These are phyloP conservation scores for Atta cephalotes DNA, from an alignment of 1,140 invertebrate genomes.

Conservation along the genomic window DNA sequence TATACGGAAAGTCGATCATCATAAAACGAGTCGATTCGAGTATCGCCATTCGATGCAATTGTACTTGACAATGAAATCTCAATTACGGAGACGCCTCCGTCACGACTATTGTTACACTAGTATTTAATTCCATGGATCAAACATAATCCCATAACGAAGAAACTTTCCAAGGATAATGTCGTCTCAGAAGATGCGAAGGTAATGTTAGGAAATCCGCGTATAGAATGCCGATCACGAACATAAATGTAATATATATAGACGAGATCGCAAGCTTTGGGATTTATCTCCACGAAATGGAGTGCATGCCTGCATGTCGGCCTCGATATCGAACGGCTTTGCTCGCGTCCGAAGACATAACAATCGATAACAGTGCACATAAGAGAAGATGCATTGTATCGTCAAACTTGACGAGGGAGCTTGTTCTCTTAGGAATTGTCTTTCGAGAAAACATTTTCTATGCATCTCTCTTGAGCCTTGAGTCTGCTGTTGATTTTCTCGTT, in stretches of 20 bases:
- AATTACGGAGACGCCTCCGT: background rate
- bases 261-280: background rate
- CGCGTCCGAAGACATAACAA: background rate
- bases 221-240: background rate
- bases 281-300: constrained; percentile 12
- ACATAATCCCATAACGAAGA: background rate
- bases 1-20: background rate
- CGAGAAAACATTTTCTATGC: background rate
- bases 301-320: background rate
- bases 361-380: constrained; percentile 20
- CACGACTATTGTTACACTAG: background rate
- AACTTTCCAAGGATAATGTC: background rate
- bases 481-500: background rate
- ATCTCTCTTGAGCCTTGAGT: too few relatives aligned
- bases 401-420: background rate
- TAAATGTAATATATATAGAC: background rate
- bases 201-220: background rate
- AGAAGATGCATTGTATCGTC: background rate
- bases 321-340: constrained; percentile 25
- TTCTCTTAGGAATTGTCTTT: too few relatives aligned
- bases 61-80: background rate
- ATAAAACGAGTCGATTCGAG: background rate
- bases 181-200: background rate
- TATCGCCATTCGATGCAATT: background rate
- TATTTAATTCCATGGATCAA: constrained; percentile 4